These are phyloP conservation scores for Cyprinodon variegatus DNA, from an alignment of 2,113 vertebrate species.

Conservation along the genomic window DNA sequence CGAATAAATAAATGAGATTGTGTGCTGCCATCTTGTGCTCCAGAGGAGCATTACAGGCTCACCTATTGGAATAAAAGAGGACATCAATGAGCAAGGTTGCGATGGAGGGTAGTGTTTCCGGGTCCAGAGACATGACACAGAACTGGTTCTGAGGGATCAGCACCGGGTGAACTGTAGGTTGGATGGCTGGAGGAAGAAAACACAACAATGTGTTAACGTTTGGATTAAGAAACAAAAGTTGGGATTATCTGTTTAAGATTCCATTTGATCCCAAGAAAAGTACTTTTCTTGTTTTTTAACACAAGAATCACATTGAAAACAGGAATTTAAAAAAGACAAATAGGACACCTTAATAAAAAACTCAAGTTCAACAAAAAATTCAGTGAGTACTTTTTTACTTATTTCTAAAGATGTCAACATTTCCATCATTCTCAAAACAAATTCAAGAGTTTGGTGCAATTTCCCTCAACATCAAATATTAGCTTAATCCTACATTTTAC, in stretches of 20 bases:
- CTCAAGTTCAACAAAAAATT: neutral
- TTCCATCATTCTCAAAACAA: neutral
- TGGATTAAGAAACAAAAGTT: neutral
- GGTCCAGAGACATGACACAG: slow-evolving; percentile 94
- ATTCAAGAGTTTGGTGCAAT: neutral
- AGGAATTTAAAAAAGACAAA: neutral
- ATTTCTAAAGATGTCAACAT: neutral
- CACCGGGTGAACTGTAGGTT: slow-evolving; percentile 89
- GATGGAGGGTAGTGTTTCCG: slow-evolving; percentile 91
- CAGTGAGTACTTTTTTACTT: neutral
- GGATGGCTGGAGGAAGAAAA: slow-evolving; percentile 74
- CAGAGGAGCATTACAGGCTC: slow-evolving; percentile 29
- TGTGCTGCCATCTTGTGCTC: slow-evolving; percentile 56
- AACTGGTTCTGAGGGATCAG: slow-evolving; percentile 93
- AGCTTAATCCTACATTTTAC: neutral
- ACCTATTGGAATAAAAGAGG: slow-evolving; percentile 94
- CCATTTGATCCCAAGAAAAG: neutral
- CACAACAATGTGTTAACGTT: neutral
- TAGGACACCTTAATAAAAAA: too few species aligned
- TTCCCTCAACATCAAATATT: neutral
- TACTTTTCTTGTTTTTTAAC: too few species aligned
- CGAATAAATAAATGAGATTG: neutral
- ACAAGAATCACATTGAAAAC: too few species aligned
- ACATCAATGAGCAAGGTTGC: slow-evolving; percentile 95
- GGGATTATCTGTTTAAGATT: neutral